A percentile compares a stretch with the other conserved stretches of the same genome.
Evolutionary conservation across 1,140 invertebrate species (phyloP).

Genomic region (Cydia splendana): DNA sequence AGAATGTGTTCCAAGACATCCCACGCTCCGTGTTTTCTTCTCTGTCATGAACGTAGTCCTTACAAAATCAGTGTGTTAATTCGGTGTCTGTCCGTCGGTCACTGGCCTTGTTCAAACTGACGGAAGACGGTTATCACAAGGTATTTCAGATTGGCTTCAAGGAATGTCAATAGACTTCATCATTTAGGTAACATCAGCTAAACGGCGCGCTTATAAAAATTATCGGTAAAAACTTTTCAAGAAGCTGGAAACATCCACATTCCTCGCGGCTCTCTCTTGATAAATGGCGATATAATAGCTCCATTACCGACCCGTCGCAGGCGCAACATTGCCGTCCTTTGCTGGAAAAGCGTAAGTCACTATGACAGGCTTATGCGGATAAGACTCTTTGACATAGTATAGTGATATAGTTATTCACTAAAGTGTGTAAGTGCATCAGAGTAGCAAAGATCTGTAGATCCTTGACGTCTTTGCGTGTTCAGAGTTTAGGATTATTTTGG

Average conservation of each 20-base stretch:
- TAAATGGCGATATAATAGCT: constrained; percentile 13
- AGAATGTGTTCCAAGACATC: too few species aligned
- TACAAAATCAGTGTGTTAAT: too few species aligned
- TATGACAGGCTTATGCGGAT: background rate
- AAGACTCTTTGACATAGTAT: background rate
- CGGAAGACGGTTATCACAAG: too few species aligned
- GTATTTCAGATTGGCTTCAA: too few species aligned
- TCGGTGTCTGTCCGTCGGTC: too few species aligned
- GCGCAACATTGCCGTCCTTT: constrained; percentile 1
- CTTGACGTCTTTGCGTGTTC: background rate
- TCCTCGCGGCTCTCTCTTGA: constrained; percentile 9
- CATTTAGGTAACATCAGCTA: background rate
- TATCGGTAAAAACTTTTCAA: background rate
- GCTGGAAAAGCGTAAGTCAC: constrained; percentile 2
- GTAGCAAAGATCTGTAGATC: background rate
- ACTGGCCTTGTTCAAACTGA: too few species aligned
- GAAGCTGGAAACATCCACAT: constrained; percentile 1
- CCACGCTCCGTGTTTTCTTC: too few species aligned
- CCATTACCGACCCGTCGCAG: constrained; percentile 1
- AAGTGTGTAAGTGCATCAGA: background rate
- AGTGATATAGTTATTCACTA: background rate
- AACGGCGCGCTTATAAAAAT: background rate
- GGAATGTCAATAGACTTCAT: background rate
- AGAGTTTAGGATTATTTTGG: background rate
- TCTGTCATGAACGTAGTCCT: too few species aligned